Evolutionary conservation across 1,140 invertebrate genomes (phyloP).

Genomic region (Neodiprion fabricii): DNA sequence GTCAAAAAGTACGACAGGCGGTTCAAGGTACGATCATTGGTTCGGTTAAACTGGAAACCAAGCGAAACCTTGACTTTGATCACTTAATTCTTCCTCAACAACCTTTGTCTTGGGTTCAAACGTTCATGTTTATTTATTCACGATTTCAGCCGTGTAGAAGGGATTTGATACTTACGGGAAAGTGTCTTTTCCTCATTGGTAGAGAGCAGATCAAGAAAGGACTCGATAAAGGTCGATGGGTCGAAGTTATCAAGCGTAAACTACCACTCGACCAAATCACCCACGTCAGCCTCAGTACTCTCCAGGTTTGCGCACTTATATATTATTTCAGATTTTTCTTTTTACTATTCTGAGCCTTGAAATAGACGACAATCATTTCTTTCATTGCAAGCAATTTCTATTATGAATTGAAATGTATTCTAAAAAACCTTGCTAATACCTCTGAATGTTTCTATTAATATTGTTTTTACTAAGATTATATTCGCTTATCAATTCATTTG

Average conservation of each 20-base stretch:
- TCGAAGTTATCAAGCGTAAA: constrained; percentile 73
- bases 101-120: no score
- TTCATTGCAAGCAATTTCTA: no score
- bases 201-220: constrained; percentile 65
- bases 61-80: no score
- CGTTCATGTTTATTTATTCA: background rate
- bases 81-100: no score
- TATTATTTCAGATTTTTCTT: background rate
- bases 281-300: constrained; percentile 64
- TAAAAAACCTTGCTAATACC: no score
- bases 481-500: no score
- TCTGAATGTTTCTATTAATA: no score
- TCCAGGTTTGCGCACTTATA: constrained; percentile 59
- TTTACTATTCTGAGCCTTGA: no score
- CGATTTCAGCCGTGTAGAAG: constrained; percentile 61
- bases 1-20: constrained; percentile 76
- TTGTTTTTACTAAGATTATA: no score
- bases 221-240: constrained; percentile 64
- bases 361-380: no score
- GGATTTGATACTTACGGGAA: constrained; percentile 73
- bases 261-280: constrained; percentile 68
- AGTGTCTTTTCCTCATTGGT: constrained; percentile 69
- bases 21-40: constrained; percentile 66
- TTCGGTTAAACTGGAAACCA: no score
- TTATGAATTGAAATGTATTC: no score